phyloP scores from a whole-genome alignment of 2,113 vertebrate species.

The Pica pica region DNA sequence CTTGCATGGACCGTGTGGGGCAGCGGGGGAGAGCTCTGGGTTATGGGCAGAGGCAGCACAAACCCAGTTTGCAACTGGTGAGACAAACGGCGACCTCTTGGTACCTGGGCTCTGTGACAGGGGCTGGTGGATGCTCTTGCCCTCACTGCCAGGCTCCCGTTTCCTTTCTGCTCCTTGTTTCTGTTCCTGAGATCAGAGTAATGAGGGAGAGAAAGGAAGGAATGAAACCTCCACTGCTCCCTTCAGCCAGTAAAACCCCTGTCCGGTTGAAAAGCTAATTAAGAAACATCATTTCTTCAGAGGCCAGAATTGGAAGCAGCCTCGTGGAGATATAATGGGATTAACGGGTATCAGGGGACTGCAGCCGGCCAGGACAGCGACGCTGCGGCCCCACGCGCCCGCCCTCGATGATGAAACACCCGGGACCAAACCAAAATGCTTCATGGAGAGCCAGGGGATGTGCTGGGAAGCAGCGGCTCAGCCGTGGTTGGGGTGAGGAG shows the following conservation, averaged over 20 bases:
- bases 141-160: not conserved
- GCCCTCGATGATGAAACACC: not conserved
- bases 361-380: not conserved
- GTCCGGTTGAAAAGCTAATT: constrained; percentile 13
- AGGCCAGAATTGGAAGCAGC: constrained; percentile 45
- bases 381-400: not conserved
- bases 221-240: not conserved
- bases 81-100: not conserved
- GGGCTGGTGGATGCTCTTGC: not conserved
- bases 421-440: not conserved
- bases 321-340: constrained; percentile 46
- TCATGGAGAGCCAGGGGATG: accelerated
- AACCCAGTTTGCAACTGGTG: accelerated
- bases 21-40: not conserved
- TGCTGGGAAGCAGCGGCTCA: accelerated
- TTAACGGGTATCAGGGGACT: constrained; percentile 20
- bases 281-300: constrained; percentile 47
- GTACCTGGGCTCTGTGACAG: accelerated
- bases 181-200: accelerated
- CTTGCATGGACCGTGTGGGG: not conserved
- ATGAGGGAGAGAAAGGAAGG: not conserved
- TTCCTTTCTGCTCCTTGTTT: not conserved
- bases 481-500: not conserved
- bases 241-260: not conserved
- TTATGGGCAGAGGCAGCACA: no score